Evolutionary conservation across 2,797 vertebrate genomes (phyloP).

Genomic region (Pseudochirops corinnae): DNA sequence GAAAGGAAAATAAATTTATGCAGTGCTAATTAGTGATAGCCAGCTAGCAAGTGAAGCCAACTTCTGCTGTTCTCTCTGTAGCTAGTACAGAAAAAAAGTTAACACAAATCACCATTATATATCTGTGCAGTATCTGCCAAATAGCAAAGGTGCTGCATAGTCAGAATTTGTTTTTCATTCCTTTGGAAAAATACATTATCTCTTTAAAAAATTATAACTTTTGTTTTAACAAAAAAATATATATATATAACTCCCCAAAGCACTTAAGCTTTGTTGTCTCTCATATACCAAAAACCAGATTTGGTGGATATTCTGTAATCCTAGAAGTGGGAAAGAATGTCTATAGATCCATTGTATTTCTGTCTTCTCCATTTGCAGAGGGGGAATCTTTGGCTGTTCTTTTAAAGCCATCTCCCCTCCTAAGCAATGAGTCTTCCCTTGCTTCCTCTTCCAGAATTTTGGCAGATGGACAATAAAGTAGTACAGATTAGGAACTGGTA

Average conservation of each 20-base stretch:
- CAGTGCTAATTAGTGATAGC: slow-evolving; percentile 20
- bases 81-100: slow-evolving; percentile 44
- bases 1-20: slow-evolving; percentile 41
- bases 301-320: slow-evolving; percentile 6
- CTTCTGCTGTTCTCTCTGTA: slow-evolving; percentile 59
- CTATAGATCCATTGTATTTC: slow-evolving; percentile 14
- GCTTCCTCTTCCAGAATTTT: background rate
- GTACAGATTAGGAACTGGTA: slow-evolving; percentile 40
- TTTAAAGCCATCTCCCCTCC: slow-evolving; percentile 46
- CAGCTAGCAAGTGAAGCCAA: slow-evolving; percentile 28
- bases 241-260: background rate
- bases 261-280: background rate
- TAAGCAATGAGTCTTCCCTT: slow-evolving; percentile 5
- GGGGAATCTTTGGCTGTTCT: slow-evolving; percentile 30
- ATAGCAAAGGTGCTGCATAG: slow-evolving; percentile 36
- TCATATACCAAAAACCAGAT: slow-evolving; percentile 27
- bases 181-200: slow-evolving; percentile 32
- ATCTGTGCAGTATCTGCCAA: slow-evolving; percentile 49
- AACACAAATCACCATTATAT: slow-evolving; percentile 58
- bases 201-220: background rate
- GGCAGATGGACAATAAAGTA: slow-evolving; percentile 38
- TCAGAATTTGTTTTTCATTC: slow-evolving; percentile 60
- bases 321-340: slow-evolving; percentile 23
- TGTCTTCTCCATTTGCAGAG: slow-evolving; percentile 27
- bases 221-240: background rate